Evolutionary conservation across 2,888 invertebrate species (phyloP).

Genomic region (Brenthis ino): DNA sequence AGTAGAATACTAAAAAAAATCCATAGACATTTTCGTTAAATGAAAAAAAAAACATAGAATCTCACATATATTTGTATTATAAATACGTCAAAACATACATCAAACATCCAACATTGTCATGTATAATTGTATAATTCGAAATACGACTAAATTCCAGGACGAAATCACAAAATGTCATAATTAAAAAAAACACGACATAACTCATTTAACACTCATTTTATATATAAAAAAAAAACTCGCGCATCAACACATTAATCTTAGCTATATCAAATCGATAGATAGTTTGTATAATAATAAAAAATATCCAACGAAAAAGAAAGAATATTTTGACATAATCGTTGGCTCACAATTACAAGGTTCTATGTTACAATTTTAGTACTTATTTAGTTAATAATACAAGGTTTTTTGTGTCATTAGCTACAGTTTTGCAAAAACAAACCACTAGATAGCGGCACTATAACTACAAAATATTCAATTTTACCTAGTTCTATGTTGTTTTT

Average conservation of each 20-base stretch:
- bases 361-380: no score
- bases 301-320: neutral
- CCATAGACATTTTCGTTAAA: constrained; percentile 46
- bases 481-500: no score
- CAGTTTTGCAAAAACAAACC: no score
- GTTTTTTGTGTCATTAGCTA: no score
- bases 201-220: neutral
- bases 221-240: neutral
- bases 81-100: constrained; percentile 67
- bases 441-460: no score
- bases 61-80: constrained; percentile 63
- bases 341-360: no score
- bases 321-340: neutral
- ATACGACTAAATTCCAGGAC: constrained; percentile 7
- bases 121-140: constrained; percentile 42
- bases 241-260: constrained; percentile 7
- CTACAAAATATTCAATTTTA: no score
- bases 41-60: constrained; percentile 46
- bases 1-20: constrained; percentile 20
- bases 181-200: neutral
- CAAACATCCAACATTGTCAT: constrained; percentile 58
- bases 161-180: constrained; percentile 24
- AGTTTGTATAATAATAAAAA: constrained; percentile 6
- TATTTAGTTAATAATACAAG: no score
- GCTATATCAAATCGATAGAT: constrained; percentile 9